Base-by-base conservation (phyloP, 2,888 invertebrate genomes). In the Quadriops clusia region DNA sequence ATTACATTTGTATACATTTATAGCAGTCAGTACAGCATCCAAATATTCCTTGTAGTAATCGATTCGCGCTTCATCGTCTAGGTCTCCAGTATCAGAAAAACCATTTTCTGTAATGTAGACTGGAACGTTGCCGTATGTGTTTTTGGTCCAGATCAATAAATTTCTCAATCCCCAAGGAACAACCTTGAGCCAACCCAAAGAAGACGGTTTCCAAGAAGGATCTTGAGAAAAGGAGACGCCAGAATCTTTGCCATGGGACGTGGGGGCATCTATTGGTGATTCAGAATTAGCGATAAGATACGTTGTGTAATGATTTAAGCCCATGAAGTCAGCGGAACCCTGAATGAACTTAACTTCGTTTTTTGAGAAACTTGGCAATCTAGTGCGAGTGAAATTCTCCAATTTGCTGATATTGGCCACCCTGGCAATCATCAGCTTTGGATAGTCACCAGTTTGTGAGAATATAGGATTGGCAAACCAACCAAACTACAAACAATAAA, bases 91-190 rank as follows among this genome's bases (percentile, higher is more conserved):
- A 12, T 67, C 66, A 9, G 67, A 61, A 56, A 62, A 65, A 1
- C 75, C 75, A 38, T 73, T 76, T 46, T 73, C 77, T 0, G 70
- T 69, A 3, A 76, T 51, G 33, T 63, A 65, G 5, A 77, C 59
- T 24, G 65, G 54, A 1, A 72, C 70, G 50, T 74, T 70, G 21
- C 47, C 36, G 32, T 54, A 57, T 20, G 49, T 42, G 1, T 46
- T 38, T 32, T 46, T 53, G 16, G 57, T 62, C 61, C 69, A 68
- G 9, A 62, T 55, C 0, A 77, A 47, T 1, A 74, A 36, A 37
- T 70, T 70, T 37, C 60, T 51, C 35, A 78, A 64, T 1, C 73
- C 75, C 65, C 68, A 67, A 0, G 76, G 73, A 2, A 69, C 67
- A 37, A 67, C 64, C 64, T 49, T 63, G 17, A 71, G 46, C 70